Conservation (phyloP, 2,113 vertebrate species). For the Gyps fulvus region DNA sequence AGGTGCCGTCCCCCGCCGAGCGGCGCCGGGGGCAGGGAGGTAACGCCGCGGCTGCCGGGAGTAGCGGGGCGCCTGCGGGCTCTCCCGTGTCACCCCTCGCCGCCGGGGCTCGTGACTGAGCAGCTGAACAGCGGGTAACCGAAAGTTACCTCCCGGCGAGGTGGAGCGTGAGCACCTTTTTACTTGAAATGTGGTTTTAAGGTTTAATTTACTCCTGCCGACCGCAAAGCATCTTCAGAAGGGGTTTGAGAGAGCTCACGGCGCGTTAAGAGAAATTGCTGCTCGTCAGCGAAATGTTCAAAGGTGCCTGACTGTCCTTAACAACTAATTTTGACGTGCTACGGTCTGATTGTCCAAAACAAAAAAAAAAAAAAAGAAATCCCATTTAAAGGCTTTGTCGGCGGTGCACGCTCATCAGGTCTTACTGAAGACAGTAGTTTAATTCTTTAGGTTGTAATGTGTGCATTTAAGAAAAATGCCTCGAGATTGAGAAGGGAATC, state of each 20-base stretch:
- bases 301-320: background rate
- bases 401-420: background rate
- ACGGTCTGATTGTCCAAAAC: too few species aligned
- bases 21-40: background rate
- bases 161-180: background rate
- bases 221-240: background rate
- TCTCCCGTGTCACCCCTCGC: accelerated
- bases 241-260: background rate
- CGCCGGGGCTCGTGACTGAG: background rate
- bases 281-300: background rate
- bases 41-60: background rate
- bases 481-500: background rate
- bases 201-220: background rate
- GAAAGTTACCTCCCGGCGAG: background rate
- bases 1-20: background rate
- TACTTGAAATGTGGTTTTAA: background rate
- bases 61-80: background rate
- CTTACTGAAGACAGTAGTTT: background rate
- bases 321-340: background rate
- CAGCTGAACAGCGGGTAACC: background rate
- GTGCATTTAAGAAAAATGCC: background rate
- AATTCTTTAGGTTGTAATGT: background rate
- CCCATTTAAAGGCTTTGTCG: background rate
- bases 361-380: background rate
- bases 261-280: background rate